Percentiles rank a stretch among this genome's conserved stretches.
phyloP scores from a whole-genome alignment of 92 coral and sea anemone species.

The Zoanthus sociatus region DNA sequence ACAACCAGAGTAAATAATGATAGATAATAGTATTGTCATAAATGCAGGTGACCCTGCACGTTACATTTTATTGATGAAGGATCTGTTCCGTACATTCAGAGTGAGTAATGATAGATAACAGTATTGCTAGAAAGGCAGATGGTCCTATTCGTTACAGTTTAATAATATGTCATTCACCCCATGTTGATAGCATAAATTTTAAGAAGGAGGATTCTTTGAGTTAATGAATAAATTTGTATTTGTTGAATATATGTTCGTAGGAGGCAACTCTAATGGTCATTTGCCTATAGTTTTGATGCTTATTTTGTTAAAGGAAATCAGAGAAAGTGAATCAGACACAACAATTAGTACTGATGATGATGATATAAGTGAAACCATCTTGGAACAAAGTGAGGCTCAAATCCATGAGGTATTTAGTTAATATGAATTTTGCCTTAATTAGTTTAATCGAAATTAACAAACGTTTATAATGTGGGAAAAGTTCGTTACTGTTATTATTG shows the following conservation, averaged over 20 bases:
- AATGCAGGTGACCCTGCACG: no score
- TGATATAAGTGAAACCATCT: constrained; percentile 36
- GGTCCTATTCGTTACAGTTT: no score
- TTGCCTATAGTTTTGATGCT: neutral
- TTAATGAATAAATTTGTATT: no score
- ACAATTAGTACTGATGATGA: constrained; percentile 57
- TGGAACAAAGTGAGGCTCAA: constrained; percentile 11
- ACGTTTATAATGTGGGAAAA: neutral
- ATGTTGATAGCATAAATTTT: no score
- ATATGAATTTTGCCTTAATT: neutral
- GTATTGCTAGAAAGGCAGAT: no score
- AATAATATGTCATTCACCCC: no score
- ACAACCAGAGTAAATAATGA: no score
- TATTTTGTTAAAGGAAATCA: neutral
- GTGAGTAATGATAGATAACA: no score
- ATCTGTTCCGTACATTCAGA: constrained; percentile 42
- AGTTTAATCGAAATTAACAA: neutral
- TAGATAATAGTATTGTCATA: constrained; percentile 61
- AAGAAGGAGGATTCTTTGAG: no score
- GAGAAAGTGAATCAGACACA: constrained; percentile 50
- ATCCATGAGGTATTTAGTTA: constrained; percentile 21
- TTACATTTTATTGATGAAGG: constrained; percentile 88
- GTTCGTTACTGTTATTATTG: no score
- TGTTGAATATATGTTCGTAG: no score
- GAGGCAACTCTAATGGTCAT: no score